Base-by-base conservation (phyloP, 2,797 vertebrate species). In the Muraenolepis orangiensis region DNA sequence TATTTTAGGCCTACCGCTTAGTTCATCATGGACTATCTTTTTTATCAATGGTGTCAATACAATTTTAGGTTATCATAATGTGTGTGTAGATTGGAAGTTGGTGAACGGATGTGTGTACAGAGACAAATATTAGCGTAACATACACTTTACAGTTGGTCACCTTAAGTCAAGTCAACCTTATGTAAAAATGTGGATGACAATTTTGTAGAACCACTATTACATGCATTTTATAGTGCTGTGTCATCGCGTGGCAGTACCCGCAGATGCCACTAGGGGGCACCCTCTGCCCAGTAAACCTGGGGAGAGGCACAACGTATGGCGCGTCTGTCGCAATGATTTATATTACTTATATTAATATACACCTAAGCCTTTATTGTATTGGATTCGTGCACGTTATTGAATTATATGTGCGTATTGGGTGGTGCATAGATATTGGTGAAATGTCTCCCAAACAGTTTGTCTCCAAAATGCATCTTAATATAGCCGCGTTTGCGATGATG, bases 191-290 rank as follows among this genome's bases (percentile, higher is more conserved):
- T 51, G 46, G 46, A n/a, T n/a, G 20, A n/a, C 20, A 20, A 6
- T 7, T 23, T 10, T 11, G 20, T 26, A 23, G 7, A 23, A 26
- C 51, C n/a, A 51, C 51, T 2, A 26, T 61, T 51, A 11, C 57
- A 26, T 34, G 36, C 5, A 28, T 12, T 38, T 8, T 7, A 23
- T 23, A 69, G 28, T 82, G 88, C 88, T 88, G 87, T 26, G 85
- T 91, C 88, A 90, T 78, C 76, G 72, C 83, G 88, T 66, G 57
- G n/a, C 57, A n/a, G 30, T 82, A 42, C 34, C 8, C 72, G 0
- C 51, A 13, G 1, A 42, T 20, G 16, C 82, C 91, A 87, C 13
- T 36, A 82, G 90, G 80, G 80, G 86, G 80, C 84, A 78, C 72
- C 12, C 68, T 51, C 18, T 66, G 75, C 75, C 57, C 2, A 11